Evolutionary conservation across 2,888 invertebrate genomes (phyloP).

Genomic region (Heliothis peltigera): DNA sequence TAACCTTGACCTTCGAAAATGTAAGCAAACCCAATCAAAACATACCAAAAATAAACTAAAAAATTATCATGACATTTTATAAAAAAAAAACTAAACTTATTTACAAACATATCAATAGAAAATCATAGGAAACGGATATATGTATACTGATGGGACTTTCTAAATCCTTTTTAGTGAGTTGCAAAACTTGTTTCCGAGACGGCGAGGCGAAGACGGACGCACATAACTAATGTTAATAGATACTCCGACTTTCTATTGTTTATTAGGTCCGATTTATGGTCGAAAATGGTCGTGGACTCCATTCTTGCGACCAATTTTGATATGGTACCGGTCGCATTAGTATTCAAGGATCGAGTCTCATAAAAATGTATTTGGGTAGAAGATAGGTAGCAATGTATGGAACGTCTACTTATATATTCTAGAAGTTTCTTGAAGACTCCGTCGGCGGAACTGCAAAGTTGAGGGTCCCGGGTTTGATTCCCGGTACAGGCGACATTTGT

Average conservation of each 20-base stretch:
- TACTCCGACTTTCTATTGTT: slow-evolving; percentile 73
- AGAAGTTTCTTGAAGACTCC: not conserved
- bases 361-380: slow-evolving; percentile 14
- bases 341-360: slow-evolving; percentile 27
- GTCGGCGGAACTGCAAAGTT: too few relatives aligned
- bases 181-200: slow-evolving; percentile 74
- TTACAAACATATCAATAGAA: slow-evolving; percentile 47
- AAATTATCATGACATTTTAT: not conserved
- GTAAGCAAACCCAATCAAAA: not conserved
- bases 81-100: slow-evolving; percentile 31
- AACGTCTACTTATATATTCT: not conserved
- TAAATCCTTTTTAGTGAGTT: slow-evolving; percentile 80
- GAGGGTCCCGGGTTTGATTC: too few relatives aligned
- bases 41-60: not conserved
- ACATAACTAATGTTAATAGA: slow-evolving; percentile 56
- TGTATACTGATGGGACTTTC: slow-evolving; percentile 71
- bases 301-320: slow-evolving; percentile 33
- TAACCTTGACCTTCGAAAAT: slow-evolving; percentile 1
- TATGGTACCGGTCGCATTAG: slow-evolving; percentile 35
- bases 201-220: slow-evolving; percentile 56
- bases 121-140: slow-evolving; percentile 55
- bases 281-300: slow-evolving; percentile 29
- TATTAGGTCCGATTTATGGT: slow-evolving; percentile 54
- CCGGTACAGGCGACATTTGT: too few relatives aligned
- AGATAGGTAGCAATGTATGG: not conserved